These are phyloP conservation scores for Chrysina gloriosa DNA, from an alignment of 2,888 invertebrate genomes.

Conservation along the genomic window DNA sequence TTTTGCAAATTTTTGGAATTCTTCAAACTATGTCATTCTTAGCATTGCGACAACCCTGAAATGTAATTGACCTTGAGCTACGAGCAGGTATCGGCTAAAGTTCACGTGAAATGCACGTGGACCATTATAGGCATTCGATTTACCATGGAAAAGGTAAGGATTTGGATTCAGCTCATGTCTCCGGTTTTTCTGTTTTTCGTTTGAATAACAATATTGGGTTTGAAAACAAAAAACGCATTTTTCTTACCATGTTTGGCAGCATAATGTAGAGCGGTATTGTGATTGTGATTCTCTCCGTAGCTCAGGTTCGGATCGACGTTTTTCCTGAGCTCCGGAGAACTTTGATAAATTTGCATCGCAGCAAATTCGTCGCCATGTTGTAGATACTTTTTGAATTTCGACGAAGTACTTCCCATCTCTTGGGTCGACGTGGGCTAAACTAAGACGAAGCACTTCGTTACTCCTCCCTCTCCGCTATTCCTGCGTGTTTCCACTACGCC, in stretches of 20 bases:
- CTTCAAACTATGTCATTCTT: too few relatives aligned
- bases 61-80: too few relatives aligned
- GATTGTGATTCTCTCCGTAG: conserved; percentile 74
- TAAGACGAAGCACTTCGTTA: not conserved
- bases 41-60: too few relatives aligned
- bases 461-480: too few relatives aligned
- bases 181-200: not conserved
- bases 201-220: not conserved
- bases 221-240: not conserved
- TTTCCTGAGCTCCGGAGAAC: conserved; percentile 72
- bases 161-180: too few relatives aligned
- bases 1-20: too few relatives aligned
- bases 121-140: too few relatives aligned
- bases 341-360: conserved; percentile 74
- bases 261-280: conserved; percentile 76
- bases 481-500: not conserved
- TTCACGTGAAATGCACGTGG: too few relatives aligned
- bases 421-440: conserved; percentile 38
- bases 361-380: conserved; percentile 78
- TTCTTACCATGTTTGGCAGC: conserved; percentile 72
- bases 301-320: conserved; percentile 75
- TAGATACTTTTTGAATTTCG: conserved; percentile 76
- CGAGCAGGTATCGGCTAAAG: too few relatives aligned
- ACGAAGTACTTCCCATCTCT: conserved; percentile 76
- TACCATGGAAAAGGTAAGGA: too few relatives aligned